Evolutionary conservation across 2,888 invertebrate species (phyloP).

Genomic region (Petrolisthes manimaculis): DNA sequence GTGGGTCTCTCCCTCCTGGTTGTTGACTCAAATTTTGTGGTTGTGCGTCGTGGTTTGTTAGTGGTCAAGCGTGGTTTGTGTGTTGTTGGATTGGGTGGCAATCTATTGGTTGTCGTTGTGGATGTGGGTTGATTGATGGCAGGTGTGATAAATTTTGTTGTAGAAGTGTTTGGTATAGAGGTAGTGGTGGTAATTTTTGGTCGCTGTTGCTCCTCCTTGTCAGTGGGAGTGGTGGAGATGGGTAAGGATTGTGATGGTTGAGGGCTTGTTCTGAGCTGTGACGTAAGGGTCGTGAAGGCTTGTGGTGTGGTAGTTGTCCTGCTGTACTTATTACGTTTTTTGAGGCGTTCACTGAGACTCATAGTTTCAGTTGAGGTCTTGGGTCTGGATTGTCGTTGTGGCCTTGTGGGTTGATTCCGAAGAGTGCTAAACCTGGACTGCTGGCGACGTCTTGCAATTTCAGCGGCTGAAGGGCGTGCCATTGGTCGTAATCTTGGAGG

Average conservation of each 20-base stretch:
- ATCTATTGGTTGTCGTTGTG: not conserved
- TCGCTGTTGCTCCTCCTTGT: not conserved
- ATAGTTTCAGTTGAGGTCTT: not conserved
- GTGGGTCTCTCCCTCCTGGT: not conserved
- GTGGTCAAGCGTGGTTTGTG: not conserved
- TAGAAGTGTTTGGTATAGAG: not conserved
- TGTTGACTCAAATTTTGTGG: not conserved
- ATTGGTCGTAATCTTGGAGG: conserved; percentile 24
- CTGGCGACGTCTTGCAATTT: conserved; percentile 33
- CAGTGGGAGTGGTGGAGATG: not conserved
- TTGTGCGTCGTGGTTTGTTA: not conserved
- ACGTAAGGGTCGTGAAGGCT: not conserved
- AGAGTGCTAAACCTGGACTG: conserved; percentile 19
- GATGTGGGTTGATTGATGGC: not conserved
- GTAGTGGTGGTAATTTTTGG: not conserved
- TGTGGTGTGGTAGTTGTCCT: not conserved
- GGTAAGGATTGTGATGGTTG: not conserved
- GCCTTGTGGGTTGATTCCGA: not conserved
- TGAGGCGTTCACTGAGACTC: not conserved
- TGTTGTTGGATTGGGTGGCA: not conserved
- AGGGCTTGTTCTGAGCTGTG: not conserved
- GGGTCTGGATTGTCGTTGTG: not conserved
- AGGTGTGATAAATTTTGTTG: not conserved
- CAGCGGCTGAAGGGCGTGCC: conserved; percentile 30
- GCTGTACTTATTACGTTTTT: not conserved